Conservation (phyloP, 2,797 vertebrate species). For the Propithecus deckenii region DNA sequence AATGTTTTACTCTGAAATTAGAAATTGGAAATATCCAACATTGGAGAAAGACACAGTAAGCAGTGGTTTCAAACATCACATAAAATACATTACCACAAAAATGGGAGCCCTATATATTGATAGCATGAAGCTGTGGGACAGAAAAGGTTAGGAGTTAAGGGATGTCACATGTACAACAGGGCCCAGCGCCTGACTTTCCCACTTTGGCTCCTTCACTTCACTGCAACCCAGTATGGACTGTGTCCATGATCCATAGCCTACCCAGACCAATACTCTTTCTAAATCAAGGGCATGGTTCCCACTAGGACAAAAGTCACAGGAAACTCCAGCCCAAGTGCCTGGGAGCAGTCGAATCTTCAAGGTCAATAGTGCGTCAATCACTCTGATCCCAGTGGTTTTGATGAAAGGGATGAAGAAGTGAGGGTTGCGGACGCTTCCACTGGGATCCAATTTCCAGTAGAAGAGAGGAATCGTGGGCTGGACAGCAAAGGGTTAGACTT, state of each 20-base stretch:
- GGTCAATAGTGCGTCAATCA: background rate
- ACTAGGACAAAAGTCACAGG: background rate
- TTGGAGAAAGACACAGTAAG: background rate
- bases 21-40: background rate
- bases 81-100: background rate
- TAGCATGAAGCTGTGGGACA: background rate
- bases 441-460: background rate
- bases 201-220: background rate
- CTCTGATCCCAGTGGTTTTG: background rate
- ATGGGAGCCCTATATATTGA: background rate
- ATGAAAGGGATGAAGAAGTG: background rate
- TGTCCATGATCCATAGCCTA: background rate
- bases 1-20: background rate
- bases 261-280: background rate
- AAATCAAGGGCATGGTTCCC: background rate
- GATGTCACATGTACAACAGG: background rate
- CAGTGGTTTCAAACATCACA: background rate
- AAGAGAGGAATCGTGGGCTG: background rate
- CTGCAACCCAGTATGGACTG: background rate
- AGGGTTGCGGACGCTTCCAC: too few species aligned
- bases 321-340: background rate
- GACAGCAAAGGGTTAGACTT: background rate
- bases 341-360: background rate
- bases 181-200: background rate
- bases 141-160: background rate